Percentiles rank a stretch among this genome's conserved stretches.
phyloP scores from a whole-genome alignment of 2,888 invertebrate genomes.

The Caenorhabditis imperialis region DNA sequence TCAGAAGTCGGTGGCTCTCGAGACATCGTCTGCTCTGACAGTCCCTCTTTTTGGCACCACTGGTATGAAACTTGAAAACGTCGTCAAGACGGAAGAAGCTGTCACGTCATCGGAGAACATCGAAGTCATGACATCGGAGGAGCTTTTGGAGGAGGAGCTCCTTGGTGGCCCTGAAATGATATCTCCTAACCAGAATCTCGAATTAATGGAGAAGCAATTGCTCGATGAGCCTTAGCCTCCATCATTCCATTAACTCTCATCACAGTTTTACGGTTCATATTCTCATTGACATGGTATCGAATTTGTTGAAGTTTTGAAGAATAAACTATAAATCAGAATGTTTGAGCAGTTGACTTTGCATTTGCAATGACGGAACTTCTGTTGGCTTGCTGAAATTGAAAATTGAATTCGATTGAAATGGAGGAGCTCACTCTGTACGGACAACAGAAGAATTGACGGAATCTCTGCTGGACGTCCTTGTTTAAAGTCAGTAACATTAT shows the following conservation, averaged over 20 bases:
- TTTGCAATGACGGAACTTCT: too few relatives aligned
- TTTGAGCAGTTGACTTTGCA: too few relatives aligned
- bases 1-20: not conserved
- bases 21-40: not conserved
- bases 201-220: constrained; percentile 20
- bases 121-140: not conserved
- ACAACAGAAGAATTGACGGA: constrained; percentile 1
- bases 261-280: too few relatives aligned
- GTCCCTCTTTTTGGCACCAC: constrained; percentile 23
- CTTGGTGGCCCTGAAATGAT: constrained; percentile 3
- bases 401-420: too few relatives aligned
- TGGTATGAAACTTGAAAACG: not conserved
- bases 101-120: not conserved
- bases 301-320: too few relatives aligned
- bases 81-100: not conserved
- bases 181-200: constrained; percentile 5
- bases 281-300: too few relatives aligned
- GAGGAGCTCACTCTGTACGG: not conserved
- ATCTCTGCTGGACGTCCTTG: constrained; percentile 16
- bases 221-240: constrained; percentile 22
- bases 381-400: not conserved
- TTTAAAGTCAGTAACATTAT: constrained; percentile 21
- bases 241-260: too few relatives aligned
- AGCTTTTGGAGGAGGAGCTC: constrained; percentile 26
- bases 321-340: too few relatives aligned